Conservation (phyloP, 2,797 vertebrate species). For the Parauchenoglanis punctatus region DNA sequence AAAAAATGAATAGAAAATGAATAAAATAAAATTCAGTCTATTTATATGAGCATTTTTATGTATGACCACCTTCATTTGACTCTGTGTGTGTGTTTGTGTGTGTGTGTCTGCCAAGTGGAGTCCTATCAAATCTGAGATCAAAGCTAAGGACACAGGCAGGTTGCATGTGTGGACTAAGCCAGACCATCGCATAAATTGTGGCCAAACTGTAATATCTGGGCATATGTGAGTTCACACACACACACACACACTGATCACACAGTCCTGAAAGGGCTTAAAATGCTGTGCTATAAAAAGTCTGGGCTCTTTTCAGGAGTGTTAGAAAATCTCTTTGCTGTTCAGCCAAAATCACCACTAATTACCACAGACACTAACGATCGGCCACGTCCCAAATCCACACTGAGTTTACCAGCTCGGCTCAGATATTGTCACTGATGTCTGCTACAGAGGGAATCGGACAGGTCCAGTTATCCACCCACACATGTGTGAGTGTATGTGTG, state of each 20-base stretch:
- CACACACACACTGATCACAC: not conserved
- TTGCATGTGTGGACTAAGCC: constrained; percentile 5
- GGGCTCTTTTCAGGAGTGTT: not conserved
- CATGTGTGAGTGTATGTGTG: not conserved
- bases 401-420: constrained; percentile 1
- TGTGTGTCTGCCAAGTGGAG: constrained; percentile 68
- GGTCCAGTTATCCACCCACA: not conserved
- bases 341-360: not conserved
- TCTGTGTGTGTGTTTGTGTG: not conserved
- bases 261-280: constrained; percentile 4
- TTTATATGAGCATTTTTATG: too few relatives aligned
- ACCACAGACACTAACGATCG: constrained; percentile 11
- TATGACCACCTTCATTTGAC: too few relatives aligned
- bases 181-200: not conserved
- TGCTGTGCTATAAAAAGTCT: not conserved
- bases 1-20: too few relatives aligned
- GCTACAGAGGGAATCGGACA: constrained; percentile 18
- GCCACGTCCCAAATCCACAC: constrained; percentile 20
- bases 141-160: constrained; percentile 52
- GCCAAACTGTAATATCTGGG: constrained; percentile 13
- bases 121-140: constrained; percentile 75
- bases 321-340: constrained; percentile 11
- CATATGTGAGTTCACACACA: constrained; percentile 2
- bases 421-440: constrained; percentile 12
- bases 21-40: too few relatives aligned